Evolutionary conservation across 1,140 invertebrate genomes (phyloP).

Genomic region (Stegodyphus dumicola): DNA sequence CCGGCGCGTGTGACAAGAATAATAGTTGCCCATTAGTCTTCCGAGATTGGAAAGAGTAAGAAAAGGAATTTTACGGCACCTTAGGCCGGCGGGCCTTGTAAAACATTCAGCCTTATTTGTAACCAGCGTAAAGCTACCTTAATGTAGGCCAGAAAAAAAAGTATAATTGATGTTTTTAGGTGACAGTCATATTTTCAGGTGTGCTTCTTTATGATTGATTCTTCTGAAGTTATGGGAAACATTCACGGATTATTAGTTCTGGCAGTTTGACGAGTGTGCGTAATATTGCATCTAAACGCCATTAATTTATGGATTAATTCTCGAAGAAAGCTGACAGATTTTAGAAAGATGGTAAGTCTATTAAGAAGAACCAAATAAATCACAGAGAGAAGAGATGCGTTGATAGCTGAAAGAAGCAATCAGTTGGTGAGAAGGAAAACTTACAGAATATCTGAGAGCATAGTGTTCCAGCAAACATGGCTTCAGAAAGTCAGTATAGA

Average conservation of each 20-base stretch:
- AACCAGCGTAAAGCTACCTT: background rate
- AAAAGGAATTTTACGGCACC: slow-evolving; percentile 1
- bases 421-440: too few species aligned
- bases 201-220: background rate
- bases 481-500: too few species aligned
- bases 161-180: background rate
- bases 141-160: background rate
- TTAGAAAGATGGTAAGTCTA: too few species aligned
- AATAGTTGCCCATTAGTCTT: slow-evolving; percentile 26
- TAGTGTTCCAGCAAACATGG: too few species aligned
- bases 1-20: slow-evolving; percentile 24
- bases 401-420: too few species aligned
- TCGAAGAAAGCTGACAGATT: background rate
- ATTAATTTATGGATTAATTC: slow-evolving; percentile 36
- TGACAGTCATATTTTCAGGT: background rate
- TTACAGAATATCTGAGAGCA: too few species aligned
- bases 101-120: slow-evolving; percentile 24
- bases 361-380: too few species aligned
- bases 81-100: slow-evolving; percentile 12
- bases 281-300: background rate
- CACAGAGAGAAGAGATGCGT: too few species aligned
- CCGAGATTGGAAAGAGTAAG: background rate
- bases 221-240: background rate
- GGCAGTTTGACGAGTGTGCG: background rate
- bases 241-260: background rate